phyloP scores from a whole-genome alignment of 2,888 invertebrate genomes.

The Trissolcus brochymenae region DNA sequence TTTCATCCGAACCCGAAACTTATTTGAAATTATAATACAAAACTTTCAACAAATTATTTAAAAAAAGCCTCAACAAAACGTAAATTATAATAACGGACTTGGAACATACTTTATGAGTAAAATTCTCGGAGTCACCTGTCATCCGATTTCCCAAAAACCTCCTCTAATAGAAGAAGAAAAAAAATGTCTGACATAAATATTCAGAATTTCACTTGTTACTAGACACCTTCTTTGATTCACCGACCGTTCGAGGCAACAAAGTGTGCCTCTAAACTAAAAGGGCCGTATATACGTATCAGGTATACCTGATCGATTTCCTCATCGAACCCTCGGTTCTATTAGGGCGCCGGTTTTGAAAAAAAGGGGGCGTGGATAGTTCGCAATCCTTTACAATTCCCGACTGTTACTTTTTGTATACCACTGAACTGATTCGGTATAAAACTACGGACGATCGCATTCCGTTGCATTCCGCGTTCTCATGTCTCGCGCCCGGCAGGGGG shows the following conservation, averaged over 20 bases:
- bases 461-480: constrained; percentile 12
- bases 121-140: background rate
- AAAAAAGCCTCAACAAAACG: background rate
- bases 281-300: background rate
- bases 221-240: constrained; percentile 5
- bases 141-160: background rate
- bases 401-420: constrained; percentile 6
- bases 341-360: constrained; percentile 10
- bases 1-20: no score
- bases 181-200: constrained; percentile 2
- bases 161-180: background rate
- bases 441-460: constrained; percentile 2
- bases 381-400: constrained; percentile 9
- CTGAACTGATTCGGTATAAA: constrained; percentile 8
- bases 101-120: no score
- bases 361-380: constrained; percentile 14
- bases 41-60: background rate
- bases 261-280: background rate
- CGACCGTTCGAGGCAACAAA: constrained; percentile 1
- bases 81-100: no score
- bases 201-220: constrained; percentile 7
- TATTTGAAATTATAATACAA: no score
- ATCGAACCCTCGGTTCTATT: constrained; percentile 12
- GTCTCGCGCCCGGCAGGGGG: constrained; percentile 8
- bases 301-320: constrained; percentile 18